Evolutionary conservation across 2,113 vertebrate genomes (phyloP).

Genomic region (Corvus moneduloides): DNA sequence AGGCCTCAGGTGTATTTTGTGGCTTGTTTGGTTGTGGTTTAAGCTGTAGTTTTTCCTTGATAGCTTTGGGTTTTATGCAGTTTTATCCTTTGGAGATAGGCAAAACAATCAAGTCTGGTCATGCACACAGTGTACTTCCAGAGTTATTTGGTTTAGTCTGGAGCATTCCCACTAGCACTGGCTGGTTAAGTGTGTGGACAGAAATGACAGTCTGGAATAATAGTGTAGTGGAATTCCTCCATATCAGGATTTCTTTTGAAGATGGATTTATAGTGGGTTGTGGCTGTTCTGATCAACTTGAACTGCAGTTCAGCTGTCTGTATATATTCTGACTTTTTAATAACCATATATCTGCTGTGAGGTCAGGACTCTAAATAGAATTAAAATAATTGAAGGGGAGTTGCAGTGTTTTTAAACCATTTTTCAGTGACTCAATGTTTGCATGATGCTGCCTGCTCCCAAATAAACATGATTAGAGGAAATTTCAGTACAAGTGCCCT

Average conservation of each 20-base stretch:
- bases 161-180: background rate
- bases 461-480: constrained; percentile 8
- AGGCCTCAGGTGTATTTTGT: background rate
- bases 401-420: background rate
- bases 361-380: background rate
- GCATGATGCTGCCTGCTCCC: background rate
- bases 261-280: background rate
- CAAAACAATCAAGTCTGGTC: background rate
- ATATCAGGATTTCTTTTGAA: background rate
- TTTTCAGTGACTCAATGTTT: background rate
- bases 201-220: background rate
- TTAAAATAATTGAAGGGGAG: background rate
- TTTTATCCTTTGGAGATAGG: background rate
- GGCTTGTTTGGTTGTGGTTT: background rate
- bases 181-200: background rate
- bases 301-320: background rate
- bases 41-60: background rate
- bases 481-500: constrained; percentile 64
- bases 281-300: background rate
- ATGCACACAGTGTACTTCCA: background rate
- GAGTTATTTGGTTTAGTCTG: background rate
- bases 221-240: background rate
- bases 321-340: background rate
- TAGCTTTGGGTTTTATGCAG: background rate
- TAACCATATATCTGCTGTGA: background rate